Conservation (phyloP, 1,140 invertebrate species). For the Drosophila pruinosa region DNA sequence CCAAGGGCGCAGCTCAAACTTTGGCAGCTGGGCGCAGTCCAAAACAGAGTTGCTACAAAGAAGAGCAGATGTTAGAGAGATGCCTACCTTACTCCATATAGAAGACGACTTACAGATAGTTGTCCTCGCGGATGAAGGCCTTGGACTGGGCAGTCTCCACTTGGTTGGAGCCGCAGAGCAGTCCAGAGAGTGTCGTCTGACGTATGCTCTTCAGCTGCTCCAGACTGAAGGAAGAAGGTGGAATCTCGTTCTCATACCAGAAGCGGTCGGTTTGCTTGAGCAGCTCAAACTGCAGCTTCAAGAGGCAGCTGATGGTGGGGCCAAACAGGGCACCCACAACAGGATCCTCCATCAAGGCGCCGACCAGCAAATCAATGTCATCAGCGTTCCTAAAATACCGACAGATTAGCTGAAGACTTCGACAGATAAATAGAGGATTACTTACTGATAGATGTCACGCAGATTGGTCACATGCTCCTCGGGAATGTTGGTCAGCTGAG, state of each 20-base stretch:
- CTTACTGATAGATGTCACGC: constrained; percentile 77
- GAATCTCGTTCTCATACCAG: constrained; percentile 98
- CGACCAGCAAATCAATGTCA: constrained; percentile 94
- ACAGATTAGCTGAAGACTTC: neutral
- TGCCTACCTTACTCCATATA: neutral
- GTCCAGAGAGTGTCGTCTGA: constrained; percentile 84
- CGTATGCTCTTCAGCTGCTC: constrained; percentile 89
- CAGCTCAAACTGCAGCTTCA: constrained; percentile 91
- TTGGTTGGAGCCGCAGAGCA: constrained; percentile 78
- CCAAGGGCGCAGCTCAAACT: constrained; percentile 85
- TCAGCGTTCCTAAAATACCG: constrained; percentile 85
- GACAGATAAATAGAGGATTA: neutral
- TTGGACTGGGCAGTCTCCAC: constrained; percentile 89
- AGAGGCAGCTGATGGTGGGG: constrained; percentile 92
- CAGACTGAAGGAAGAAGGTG: constrained; percentile 91
- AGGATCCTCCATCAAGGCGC: constrained; percentile 92
- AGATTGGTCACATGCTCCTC: constrained; percentile 77
- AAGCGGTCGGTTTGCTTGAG: constrained; percentile 93
- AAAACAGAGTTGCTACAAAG: constrained; percentile 89
- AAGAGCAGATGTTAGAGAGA: neutral
- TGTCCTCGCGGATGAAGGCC: constrained; percentile 94
- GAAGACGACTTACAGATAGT: constrained; percentile 89
- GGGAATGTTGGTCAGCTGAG: constrained; percentile 61
- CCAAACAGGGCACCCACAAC: constrained; percentile 91
- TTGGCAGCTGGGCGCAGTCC: constrained; percentile 88